Percentiles rank a stretch among this genome's conserved stretches.
Conservation (phyloP, 2,113 vertebrate genomes). For the human region GRCh38 chrX:5872501-5873000, state of each 20-base stretch:
- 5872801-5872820: background rate
- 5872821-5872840: background rate
- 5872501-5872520: background rate
- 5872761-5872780: background rate
- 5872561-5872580: background rate
- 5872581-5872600: background rate
- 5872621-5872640: background rate
- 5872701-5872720: background rate
- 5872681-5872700: too few species aligned
- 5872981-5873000: background rate
- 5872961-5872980: rapidly evolving
- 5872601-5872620: too few species aligned
- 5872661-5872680: rapidly evolving
- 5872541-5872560: background rate
- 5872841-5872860: background rate
- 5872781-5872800: background rate
- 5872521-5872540: background rate
- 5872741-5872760: too few species aligned
- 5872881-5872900: background rate
- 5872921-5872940: rapidly evolving
- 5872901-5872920: background rate
- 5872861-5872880: background rate
- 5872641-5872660: background rate
- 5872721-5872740: background rate
- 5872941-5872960: too few species aligned